Base-by-base conservation (phyloP, 1,140 invertebrate genomes). In the Euwallacea similis region DNA sequence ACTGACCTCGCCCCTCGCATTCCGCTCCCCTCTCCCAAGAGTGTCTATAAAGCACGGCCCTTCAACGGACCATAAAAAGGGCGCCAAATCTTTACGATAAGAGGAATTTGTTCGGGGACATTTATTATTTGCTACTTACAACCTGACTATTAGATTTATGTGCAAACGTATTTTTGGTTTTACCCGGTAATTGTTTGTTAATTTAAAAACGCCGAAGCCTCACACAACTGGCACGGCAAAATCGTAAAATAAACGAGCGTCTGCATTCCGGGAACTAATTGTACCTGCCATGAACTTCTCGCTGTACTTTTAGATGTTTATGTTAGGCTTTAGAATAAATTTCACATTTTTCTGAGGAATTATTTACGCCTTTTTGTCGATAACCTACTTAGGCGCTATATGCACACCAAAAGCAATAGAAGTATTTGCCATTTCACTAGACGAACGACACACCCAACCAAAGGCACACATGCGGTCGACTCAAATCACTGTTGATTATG, bases 71-170 rank as follows among this genome's bases (percentile, higher is more conserved):
- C 46, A 41, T 60, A 60, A 68, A 68, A 65, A 68, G 66, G 66
- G 56, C 66, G 66, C 55, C 66, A 68, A 68, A 68, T 68, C 55
- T 68, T 60, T 43, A 50, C 66, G 66, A 68, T 59, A 67, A 60
- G 56, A 68, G 55, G 55, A 68, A 68, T 68, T 68, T 68, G 66
- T 68, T 60, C 66, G 16, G 46, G 55, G 55, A 68, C 66, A 60
- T 68, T 65, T 65, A 65, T 54, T 65, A 42, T 15, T 7, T 65
- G 63, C 54, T 54, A 54, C 41, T 65, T 3, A 50, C 46, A 65
- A 54, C 63, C 50, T 65, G 63, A 63, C 63, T 54, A 42, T 54
- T 10, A 58, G 55, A 58, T 58, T 15, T 58, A 41, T 33, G 55
- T n/a, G 11, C 6, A n/a, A 7, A 53, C 6, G 50, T 53, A 53